phyloP scores from a whole-genome alignment of 2,888 invertebrate species.

The Oscheius sp. region DNA sequence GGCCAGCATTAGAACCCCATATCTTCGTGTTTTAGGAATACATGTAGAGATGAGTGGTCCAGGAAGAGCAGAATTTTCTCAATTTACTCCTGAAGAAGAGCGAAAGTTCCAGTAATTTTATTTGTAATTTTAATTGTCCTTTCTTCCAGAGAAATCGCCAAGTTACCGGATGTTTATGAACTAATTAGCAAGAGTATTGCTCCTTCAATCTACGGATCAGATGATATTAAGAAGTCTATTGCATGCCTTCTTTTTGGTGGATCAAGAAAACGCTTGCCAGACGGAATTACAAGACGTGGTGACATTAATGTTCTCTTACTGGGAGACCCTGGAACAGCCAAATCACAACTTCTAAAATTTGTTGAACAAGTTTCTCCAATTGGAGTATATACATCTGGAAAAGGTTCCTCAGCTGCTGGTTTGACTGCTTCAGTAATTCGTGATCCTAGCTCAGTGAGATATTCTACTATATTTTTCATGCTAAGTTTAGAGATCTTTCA shows the following conservation, averaged over 20 bases:
- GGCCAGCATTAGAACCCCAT: conserved; percentile 91
- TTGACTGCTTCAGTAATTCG: conserved; percentile 94
- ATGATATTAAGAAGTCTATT: conserved; percentile 95
- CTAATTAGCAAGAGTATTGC: conserved; percentile 88
- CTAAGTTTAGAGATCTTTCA: conserved; percentile 54
- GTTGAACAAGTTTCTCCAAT: conserved; percentile 80
- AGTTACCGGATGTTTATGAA: conserved; percentile 86
- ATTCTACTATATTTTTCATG: neutral
- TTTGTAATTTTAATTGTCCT: neutral
- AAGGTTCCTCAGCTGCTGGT: conserved; percentile 98
- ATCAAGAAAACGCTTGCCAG: conserved; percentile 81
- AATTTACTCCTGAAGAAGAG: conserved; percentile 66
- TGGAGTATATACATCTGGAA: conserved; percentile 90
- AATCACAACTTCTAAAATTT: conserved; percentile 95
- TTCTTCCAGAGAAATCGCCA: conserved; percentile 76
- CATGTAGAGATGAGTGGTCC: conserved; percentile 79
- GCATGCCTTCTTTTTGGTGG: conserved; percentile 94
- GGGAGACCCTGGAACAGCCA: conserved; percentile 99
- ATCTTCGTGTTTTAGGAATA: conserved; percentile 91
- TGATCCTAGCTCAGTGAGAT: conserved; percentile 86
- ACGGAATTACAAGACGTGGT: conserved; percentile 91
- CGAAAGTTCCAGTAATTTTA: conserved; percentile 53
- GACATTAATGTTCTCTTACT: conserved; percentile 93
- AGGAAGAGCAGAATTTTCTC: conserved; percentile 54
- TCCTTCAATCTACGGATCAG: conserved; percentile 92